phyloP scores from a whole-genome alignment of 2,797 vertebrate genomes.

The Sebastiscus tertius region DNA sequence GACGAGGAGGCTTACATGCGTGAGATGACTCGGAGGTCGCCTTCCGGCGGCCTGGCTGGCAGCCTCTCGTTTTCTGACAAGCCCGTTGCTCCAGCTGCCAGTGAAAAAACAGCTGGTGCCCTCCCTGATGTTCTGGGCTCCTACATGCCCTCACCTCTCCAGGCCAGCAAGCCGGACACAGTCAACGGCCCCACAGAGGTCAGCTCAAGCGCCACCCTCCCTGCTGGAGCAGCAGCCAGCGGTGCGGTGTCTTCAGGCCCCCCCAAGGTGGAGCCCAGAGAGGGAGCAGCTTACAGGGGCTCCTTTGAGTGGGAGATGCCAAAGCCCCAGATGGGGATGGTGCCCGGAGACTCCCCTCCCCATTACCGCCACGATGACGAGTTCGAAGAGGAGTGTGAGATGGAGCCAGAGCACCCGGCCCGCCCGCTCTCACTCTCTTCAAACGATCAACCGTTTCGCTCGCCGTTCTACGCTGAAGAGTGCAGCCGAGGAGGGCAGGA shows the following conservation, averaged over 20 bases:
- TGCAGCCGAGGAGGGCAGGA: slow-evolving; percentile 69
- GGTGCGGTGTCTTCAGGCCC: slow-evolving; percentile 38
- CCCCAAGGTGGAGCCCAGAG: slow-evolving; percentile 71
- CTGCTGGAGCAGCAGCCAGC: slow-evolving; percentile 44
- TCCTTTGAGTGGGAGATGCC: slow-evolving; percentile 81
- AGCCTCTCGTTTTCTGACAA: slow-evolving; percentile 71
- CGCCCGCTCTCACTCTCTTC: slow-evolving; percentile 89
- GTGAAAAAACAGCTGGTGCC: slow-evolving; percentile 44
- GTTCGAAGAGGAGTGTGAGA: slow-evolving; percentile 84
- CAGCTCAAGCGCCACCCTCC: slow-evolving; percentile 69
- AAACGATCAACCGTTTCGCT: slow-evolving; percentile 82
- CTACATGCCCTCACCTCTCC: slow-evolving; percentile 73
- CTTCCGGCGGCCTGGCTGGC: slow-evolving; percentile 44
- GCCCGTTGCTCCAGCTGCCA: slow-evolving; percentile 36
- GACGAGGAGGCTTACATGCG: slow-evolving; percentile 82
- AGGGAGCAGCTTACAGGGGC: slow-evolving; percentile 74
- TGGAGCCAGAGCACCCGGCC: slow-evolving; percentile 84
- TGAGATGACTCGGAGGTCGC: slow-evolving; percentile 76
- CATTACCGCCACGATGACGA: slow-evolving; percentile 84
- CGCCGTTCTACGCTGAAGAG: slow-evolving; percentile 77
- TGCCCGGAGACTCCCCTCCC: slow-evolving; percentile 82
- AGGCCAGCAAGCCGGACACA: slow-evolving; percentile 73
- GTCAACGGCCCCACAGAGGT: slow-evolving; percentile 89
- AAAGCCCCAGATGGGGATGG: slow-evolving; percentile 77
- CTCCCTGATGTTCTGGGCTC: slow-evolving; percentile 81